Evolutionary conservation across 2,797 vertebrate species (phyloP).

Genomic region (Phataginus tricuspis): DNA sequence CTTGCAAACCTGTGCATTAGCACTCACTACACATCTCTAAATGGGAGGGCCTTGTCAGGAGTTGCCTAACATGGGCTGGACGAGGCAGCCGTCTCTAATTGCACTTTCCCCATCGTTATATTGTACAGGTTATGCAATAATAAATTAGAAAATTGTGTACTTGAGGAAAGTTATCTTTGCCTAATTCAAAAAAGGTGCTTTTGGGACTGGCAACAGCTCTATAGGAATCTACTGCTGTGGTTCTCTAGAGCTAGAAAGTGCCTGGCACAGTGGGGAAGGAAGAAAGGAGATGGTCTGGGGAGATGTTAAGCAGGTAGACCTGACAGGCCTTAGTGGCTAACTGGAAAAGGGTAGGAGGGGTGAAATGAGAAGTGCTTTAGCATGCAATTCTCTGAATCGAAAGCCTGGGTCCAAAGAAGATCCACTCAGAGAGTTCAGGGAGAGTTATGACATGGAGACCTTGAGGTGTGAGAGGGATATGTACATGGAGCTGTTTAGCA

Average conservation of each 20-base stretch:
- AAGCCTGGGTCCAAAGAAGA: neutral
- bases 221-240: neutral
- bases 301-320: neutral
- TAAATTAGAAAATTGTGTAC: neutral
- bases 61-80: neutral
- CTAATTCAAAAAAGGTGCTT: neutral
- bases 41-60: neutral
- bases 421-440: neutral
- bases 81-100: neutral
- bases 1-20: neutral
- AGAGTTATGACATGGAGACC: neutral
- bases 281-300: neutral
- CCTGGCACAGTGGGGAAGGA: neutral
- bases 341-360: neutral
- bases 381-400: neutral
- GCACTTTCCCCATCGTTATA: neutral
- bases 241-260: neutral
- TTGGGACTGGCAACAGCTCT: neutral
- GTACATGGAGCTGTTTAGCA: neutral
- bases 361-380: neutral
- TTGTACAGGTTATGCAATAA: neutral
- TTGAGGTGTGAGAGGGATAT: neutral
- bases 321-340: neutral
- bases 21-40: neutral
- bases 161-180: neutral